A percentile compares a stretch with the other conserved stretches of the same genome.
These are phyloP conservation scores for Euglossa dilemma DNA, from an alignment of 1,140 invertebrate species.

Conservation along the genomic window DNA sequence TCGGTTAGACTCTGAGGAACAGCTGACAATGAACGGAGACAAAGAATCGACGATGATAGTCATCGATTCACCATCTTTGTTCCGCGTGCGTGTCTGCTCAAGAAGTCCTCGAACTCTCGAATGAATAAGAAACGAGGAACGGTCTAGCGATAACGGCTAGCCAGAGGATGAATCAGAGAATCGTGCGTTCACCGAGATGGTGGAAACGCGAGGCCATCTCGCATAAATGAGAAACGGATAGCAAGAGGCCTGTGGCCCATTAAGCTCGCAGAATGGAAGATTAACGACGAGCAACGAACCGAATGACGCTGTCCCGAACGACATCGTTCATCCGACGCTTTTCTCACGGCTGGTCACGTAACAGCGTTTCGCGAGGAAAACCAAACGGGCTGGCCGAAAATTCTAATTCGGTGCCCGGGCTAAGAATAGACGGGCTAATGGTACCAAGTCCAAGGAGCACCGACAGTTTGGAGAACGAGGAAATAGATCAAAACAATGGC, in stretches of 20 bases:
- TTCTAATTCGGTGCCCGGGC: too few relatives aligned
- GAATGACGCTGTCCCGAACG: neutral
- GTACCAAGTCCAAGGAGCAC: too few relatives aligned
- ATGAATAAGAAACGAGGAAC: neutral
- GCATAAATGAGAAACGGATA: constrained; percentile 6
- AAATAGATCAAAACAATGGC: too few relatives aligned
- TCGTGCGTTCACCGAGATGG: neutral
- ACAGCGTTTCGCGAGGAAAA: too few relatives aligned
- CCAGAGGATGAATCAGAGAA: neutral
- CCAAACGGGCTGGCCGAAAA: too few relatives aligned
- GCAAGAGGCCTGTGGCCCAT: neutral
- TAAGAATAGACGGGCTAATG: too few relatives aligned
- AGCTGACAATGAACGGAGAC: neutral
- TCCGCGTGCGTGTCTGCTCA: neutral
- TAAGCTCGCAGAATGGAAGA: neutral
- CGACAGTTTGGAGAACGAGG: too few relatives aligned
- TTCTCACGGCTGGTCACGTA: too few relatives aligned
- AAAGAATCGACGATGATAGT: neutral
- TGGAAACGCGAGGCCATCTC: neutral
- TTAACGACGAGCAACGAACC: neutral
- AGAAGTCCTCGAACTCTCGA: neutral
- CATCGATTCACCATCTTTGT: neutral
- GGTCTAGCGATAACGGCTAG: neutral
- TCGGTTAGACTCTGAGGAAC: neutral
- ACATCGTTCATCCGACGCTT: neutral